phyloP scores from a whole-genome alignment of 2,113 vertebrate genomes.

The Montifringilla adamsi region DNA sequence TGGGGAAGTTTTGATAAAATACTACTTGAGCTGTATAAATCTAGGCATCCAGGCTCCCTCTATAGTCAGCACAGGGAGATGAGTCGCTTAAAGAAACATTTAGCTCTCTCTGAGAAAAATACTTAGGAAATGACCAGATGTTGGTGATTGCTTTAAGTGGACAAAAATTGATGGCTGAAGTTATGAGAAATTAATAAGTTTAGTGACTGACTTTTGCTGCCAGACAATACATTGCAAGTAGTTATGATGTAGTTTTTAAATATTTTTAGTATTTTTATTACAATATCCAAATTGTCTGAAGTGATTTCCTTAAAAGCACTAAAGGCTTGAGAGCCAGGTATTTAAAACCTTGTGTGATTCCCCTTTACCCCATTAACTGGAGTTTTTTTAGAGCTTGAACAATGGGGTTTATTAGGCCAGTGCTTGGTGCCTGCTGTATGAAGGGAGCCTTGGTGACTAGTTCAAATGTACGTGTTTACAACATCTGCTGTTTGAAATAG shows the following conservation, averaged over 20 bases:
- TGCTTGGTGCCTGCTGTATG: neutral
- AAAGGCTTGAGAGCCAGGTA: neutral
- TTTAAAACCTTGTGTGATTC: neutral
- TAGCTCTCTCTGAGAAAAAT: neutral
- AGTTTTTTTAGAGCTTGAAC: neutral
- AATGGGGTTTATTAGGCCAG: neutral
- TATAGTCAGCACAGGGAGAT: constrained; percentile 27
- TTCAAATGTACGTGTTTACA: neutral
- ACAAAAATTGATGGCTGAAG: neutral
- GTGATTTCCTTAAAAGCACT: neutral
- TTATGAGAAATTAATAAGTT: neutral
- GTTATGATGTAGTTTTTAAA: neutral
- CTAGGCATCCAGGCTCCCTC: constrained; percentile 50
- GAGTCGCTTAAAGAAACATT: neutral
- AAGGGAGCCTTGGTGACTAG: constrained; percentile 21
- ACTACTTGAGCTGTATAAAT: neutral
- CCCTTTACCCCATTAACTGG: neutral
- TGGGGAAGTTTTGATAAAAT: neutral
- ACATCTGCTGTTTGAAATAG: neutral
- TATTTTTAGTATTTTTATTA: neutral
- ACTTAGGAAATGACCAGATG: neutral
- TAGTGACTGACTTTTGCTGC: neutral
- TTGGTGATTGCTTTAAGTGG: neutral
- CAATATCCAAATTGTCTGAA: neutral
- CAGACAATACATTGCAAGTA: neutral